phyloP scores from a whole-genome alignment of 1,140 invertebrate genomes.

The Heterodera schachtii region DNA sequence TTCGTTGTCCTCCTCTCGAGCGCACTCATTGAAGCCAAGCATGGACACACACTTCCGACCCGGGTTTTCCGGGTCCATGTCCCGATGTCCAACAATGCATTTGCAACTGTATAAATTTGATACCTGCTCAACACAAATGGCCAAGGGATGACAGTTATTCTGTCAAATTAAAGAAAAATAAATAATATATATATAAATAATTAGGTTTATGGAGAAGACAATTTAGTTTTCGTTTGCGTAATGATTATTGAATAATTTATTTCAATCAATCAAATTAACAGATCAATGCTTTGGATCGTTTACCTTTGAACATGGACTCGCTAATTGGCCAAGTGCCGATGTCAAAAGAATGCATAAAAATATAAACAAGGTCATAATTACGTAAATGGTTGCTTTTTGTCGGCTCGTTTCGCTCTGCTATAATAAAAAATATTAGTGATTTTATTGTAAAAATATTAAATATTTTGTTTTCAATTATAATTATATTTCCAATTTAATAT shows the following conservation, averaged over 20 bases:
- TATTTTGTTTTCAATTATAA: too few relatives aligned
- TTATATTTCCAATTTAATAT: too few relatives aligned
- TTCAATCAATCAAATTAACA: neutral
- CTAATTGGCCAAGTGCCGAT: neutral
- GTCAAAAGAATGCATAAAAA: neutral
- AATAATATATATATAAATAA: neutral
- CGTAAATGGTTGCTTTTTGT: neutral
- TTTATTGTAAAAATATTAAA: too few relatives aligned
- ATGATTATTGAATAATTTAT: neutral
- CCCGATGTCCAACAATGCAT: constrained; percentile 51
- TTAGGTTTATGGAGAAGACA: neutral
- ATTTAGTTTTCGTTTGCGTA: neutral
- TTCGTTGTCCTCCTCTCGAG: constrained; percentile 58
- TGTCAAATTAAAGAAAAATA: constrained; percentile 38
- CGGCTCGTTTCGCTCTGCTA: neutral
- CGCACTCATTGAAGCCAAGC: constrained; percentile 58
- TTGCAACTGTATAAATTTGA: constrained; percentile 56
- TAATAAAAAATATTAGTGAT: too few relatives aligned
- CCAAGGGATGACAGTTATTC: constrained; percentile 62
- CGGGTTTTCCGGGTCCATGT: constrained; percentile 57
- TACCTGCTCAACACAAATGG: constrained; percentile 58
- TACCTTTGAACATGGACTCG: constrained; percentile 3
- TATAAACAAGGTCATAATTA: neutral
- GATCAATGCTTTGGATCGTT: neutral
- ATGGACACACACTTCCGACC: constrained; percentile 50